phyloP scores from a whole-genome alignment of 2,888 invertebrate genomes.

The Cancer borealis region DNA sequence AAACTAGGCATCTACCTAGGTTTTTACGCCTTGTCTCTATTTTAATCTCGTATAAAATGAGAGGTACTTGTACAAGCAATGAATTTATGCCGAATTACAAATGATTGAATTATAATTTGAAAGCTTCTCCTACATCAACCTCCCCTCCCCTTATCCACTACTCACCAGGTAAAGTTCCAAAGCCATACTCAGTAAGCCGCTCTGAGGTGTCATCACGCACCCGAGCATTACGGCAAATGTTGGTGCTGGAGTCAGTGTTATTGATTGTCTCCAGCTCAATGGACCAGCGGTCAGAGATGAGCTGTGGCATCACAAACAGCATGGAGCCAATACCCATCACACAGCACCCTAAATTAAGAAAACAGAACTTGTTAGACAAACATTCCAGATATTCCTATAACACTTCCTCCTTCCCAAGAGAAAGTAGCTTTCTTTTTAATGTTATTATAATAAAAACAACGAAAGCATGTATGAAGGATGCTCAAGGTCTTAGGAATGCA shows the following conservation, averaged over 20 bases:
- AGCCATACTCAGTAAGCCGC: slow-evolving; percentile 73
- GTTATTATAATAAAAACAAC: too few relatives aligned
- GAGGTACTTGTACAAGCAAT: too few relatives aligned
- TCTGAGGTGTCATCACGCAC: slow-evolving; percentile 87
- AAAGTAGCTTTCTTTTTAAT: too few relatives aligned
- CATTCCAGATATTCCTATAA: too few relatives aligned
- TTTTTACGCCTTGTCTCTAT: too few relatives aligned
- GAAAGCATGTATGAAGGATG: too few relatives aligned
- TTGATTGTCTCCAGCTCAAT: slow-evolving; percentile 81
- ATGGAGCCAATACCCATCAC: slow-evolving; percentile 96
- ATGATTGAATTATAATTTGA: background rate
- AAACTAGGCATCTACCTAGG: too few relatives aligned
- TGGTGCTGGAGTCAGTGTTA: slow-evolving; percentile 84
- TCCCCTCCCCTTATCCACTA: slow-evolving; percentile 83
- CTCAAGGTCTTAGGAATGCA: too few relatives aligned
- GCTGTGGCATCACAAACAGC: slow-evolving; percentile 95
- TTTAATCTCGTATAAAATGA: too few relatives aligned
- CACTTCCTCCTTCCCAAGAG: too few relatives aligned
- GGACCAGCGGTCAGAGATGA: slow-evolving; percentile 80
- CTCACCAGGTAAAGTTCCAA: slow-evolving; percentile 75
- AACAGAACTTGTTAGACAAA: background rate
- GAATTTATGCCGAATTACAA: background rate
- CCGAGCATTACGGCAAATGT: slow-evolving; percentile 88
- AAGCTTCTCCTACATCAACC: background rate
- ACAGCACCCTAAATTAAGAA: slow-evolving; percentile 86